Conservation (phyloP, 1,140 invertebrate species). For the Heliothis subflexa region DNA sequence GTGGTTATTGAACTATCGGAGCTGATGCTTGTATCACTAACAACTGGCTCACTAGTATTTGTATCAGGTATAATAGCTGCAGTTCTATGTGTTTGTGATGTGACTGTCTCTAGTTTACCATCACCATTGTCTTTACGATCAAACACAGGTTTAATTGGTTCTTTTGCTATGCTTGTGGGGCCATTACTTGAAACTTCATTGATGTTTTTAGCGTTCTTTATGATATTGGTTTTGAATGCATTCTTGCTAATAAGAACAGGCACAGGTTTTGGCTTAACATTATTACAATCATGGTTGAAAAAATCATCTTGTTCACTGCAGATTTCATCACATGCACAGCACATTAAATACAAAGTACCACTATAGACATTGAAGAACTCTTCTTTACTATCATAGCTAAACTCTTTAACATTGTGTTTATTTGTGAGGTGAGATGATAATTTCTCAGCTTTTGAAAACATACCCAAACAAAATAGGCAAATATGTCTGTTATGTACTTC, state of each 20-base stretch:
- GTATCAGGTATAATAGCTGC: slow-evolving; percentile 45
- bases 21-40: slow-evolving; percentile 71
- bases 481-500: slow-evolving; percentile 92
- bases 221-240: slow-evolving; percentile 70
- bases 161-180: slow-evolving; percentile 60
- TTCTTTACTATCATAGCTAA: slow-evolving; percentile 88
- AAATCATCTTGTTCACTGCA: slow-evolving; percentile 91
- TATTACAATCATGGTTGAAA: slow-evolving; percentile 89
- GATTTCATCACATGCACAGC: slow-evolving; percentile 91
- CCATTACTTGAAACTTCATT: slow-evolving; percentile 70
- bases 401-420: slow-evolving; percentile 91
- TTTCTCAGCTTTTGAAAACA: slow-evolving; percentile 92
- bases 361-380: slow-evolving; percentile 89
- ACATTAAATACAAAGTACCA: slow-evolving; percentile 91
- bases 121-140: slow-evolving; percentile 70
- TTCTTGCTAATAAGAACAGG: slow-evolving; percentile 81
- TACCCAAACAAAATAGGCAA: slow-evolving; percentile 92
- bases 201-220: slow-evolving; percentile 66
- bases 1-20: slow-evolving; percentile 66
- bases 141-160: slow-evolving; percentile 58
- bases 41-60: slow-evolving; percentile 62
- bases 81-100: slow-evolving; percentile 56
- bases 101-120: slow-evolving; percentile 65
- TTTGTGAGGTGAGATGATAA: slow-evolving; percentile 90
- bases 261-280: slow-evolving; percentile 81